Evolutionary conservation across 53 echinoderm and acorn worm genomes (phyloP).

Genomic region (Echinometra lucunter): DNA sequence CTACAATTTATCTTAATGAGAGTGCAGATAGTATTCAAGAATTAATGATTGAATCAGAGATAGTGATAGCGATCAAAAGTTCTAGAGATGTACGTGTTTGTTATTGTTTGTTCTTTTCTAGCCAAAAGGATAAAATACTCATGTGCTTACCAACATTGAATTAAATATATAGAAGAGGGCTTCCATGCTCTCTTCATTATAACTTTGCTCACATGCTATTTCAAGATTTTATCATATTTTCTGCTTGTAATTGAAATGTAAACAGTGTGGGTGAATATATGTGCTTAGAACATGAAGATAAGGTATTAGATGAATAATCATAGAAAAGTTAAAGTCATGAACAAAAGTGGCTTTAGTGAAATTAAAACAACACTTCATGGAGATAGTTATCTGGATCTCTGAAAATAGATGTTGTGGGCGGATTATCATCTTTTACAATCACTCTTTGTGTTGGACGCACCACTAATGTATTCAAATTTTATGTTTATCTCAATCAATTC

Average conservation of each 20-base stretch:
- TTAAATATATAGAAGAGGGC: neutral
- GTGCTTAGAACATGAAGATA: neutral
- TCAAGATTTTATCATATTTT: neutral
- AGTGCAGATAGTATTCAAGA: neutral
- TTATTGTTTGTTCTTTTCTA: too few relatives aligned
- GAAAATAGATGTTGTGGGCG: conserved; percentile 15
- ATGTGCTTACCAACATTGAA: neutral
- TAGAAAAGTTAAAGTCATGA: neutral
- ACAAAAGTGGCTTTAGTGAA: neutral
- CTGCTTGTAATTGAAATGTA: neutral
- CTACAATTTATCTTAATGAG: too few relatives aligned
- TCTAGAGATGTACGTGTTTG: too few relatives aligned
- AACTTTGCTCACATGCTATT: neutral
- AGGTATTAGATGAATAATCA: neutral
- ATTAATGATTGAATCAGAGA: neutral
- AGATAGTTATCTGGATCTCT: conserved; percentile 1
- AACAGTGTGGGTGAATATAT: conserved; percentile 4
- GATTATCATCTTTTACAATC: neutral
- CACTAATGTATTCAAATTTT: neutral
- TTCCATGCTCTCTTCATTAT: neutral
- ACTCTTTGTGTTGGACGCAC: neutral
- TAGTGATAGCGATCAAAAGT: neutral
- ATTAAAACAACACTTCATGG: neutral
- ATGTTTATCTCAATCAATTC: neutral
- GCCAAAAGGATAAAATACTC: neutral